Evolutionary conservation across 2,113 vertebrate species (phyloP), one percentile per base, ranked within the genome.

Genomic region (Mastomys natalensis): DNA sequence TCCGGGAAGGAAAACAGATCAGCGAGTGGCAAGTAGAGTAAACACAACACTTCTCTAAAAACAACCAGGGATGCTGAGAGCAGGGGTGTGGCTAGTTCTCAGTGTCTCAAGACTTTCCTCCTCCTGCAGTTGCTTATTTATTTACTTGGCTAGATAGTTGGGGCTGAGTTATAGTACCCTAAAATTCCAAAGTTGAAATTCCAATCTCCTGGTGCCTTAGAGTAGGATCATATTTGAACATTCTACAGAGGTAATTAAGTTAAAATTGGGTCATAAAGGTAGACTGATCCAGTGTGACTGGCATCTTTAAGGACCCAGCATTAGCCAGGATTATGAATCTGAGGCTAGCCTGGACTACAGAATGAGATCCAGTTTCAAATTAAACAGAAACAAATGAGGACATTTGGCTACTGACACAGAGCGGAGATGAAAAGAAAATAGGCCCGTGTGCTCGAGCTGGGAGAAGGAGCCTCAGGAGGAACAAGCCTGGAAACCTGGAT

Each of bases 1-100:
- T 66, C 40, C 58, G 72, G 24, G 60, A 91, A 97, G 55, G 64
- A 72, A 93, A 73, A 89, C 85, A 91, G 89, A 5, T 21, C 31
- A 70, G 45, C 15, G 78, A 89, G 51, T 24, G 0, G 29, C 1
- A 21, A 29, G 48, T 1, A 51, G 1, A 43, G 22, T 48, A 81
- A 93, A 66, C 48, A 64, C 29, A 45, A 40, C 2, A 26, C 21
- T 15, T 15, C 40, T 43, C 58, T 81, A 55, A 66, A 92, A 74
- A 70, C 48, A 19, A 53, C 31, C 53, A 16, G 17, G 7, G 17
- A 17, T 37, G 12, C 16, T 29, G 53, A 21, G 17, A 1, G 7
- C 24, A 10, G 17, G 51, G 62, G 51, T 34, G 40, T 24, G 26
- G 58, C 37, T 68, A 68, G 31, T 13, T 31, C 70, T 92, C 10